Conservation (phyloP, 2,113 vertebrate species). For the Acanthisitta chloris region DNA sequence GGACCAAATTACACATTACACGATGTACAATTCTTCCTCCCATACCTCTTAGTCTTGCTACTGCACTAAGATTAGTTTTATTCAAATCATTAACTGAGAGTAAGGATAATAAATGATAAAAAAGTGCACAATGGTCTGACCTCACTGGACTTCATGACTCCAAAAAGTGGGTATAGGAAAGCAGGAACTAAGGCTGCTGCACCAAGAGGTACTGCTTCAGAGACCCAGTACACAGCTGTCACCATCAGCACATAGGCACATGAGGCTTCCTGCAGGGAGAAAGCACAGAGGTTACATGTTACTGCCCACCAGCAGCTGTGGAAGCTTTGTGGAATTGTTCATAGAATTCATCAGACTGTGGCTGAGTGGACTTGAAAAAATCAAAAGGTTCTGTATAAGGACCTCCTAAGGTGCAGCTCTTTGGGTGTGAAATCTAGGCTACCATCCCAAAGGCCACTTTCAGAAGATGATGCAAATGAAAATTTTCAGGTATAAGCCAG, state of each 20-base stretch:
- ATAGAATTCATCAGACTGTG: neutral
- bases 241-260: conserved; percentile 95
- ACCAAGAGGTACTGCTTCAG: conserved; percentile 92
- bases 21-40: neutral
- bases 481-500: neutral
- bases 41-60: neutral
- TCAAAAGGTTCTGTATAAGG: neutral
- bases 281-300: neutral
- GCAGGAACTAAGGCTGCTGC: conserved; percentile 95
- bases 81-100: neutral
- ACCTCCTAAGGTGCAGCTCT: neutral
- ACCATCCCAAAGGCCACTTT: neutral
- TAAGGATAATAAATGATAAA: neutral
- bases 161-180: conserved; percentile 95
- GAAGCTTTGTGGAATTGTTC: neutral
- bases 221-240: conserved; percentile 94
- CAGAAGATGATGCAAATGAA: neutral
- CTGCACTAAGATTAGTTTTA: neutral
- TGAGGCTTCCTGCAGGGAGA: conserved; percentile 82
- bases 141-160: conserved; percentile 96
- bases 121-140: conserved; percentile 66
- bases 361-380: neutral
- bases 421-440: neutral
- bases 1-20: neutral
- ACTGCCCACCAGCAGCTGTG: neutral